phyloP scores from a whole-genome alignment of 35 echinoderm and acorn worm genomes.

The Apostichopus japonicus region DNA sequence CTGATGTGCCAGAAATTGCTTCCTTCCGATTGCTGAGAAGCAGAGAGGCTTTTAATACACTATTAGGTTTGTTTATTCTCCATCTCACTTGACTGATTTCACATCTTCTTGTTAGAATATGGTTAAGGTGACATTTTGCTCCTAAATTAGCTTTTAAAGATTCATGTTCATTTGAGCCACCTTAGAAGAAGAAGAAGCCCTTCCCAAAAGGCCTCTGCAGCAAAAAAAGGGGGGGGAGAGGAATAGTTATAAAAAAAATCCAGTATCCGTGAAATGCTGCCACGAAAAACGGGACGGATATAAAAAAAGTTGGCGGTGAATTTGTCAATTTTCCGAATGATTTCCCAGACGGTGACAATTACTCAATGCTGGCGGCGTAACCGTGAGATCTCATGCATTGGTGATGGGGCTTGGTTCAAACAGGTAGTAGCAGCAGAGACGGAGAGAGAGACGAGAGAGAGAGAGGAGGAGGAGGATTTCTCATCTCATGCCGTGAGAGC shows the following conservation, averaged over 20 bases:
- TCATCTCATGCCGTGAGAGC: neutral
- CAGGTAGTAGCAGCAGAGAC: too few species aligned
- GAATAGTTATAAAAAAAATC: neutral
- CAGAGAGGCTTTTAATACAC: neutral
- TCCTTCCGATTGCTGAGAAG: neutral
- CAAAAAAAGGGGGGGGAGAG: too few species aligned
- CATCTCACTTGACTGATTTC: neutral
- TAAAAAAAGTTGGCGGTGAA: neutral
- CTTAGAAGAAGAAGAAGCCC: neutral
- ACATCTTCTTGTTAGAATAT: neutral
- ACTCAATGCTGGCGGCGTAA: neutral
- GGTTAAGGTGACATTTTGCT: neutral
- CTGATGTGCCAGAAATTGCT: neutral
- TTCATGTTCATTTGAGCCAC: neutral
- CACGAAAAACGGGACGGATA: neutral
- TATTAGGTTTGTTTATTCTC: conserved; percentile 7
- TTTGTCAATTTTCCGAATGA: conserved; percentile 10
- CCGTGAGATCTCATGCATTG: neutral
- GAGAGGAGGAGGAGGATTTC: neutral
- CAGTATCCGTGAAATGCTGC: neutral
- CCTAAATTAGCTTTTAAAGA: conserved; percentile 11
- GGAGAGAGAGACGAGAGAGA: too few species aligned
- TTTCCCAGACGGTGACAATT: neutral
- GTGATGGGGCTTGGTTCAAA: too few species aligned
- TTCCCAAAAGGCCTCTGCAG: neutral